Evolutionary conservation across 2,113 vertebrate species (phyloP).

Genomic region (Rhynchomys soricoides): DNA sequence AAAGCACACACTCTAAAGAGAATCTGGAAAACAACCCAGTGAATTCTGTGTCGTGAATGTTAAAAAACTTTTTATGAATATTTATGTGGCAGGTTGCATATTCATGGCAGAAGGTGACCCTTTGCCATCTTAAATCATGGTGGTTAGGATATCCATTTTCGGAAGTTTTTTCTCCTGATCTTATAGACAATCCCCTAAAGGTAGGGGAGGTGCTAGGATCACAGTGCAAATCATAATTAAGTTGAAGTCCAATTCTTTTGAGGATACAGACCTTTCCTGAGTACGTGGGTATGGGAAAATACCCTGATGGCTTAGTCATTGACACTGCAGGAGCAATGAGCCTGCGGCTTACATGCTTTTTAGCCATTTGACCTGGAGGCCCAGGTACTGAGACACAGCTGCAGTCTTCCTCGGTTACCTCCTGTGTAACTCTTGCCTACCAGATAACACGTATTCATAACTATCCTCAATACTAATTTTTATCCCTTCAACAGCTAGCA

Average conservation of each 20-base stretch:
- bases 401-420: not conserved
- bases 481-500: not conserved
- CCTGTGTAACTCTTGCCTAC: not conserved
- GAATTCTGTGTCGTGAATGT: not conserved
- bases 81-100: not conserved
- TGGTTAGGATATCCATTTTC: no score
- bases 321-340: not conserved
- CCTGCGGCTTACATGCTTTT: not conserved
- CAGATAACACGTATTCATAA: not conserved
- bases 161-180: not conserved
- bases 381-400: not conserved
- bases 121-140: not conserved
- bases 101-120: not conserved
- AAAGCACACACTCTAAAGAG: not conserved
- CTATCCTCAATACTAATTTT: not conserved
- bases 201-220: no score
- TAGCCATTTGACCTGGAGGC: not conserved
- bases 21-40: not conserved
- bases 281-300: no score
- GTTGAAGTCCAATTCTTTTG: not conserved
- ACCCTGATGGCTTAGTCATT: not conserved
- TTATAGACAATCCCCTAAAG: not conserved
- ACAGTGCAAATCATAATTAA: not conserved
- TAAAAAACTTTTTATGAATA: not conserved
- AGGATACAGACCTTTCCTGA: not conserved